A percentile compares a stretch with the other conserved stretches of the same genome.
Evolutionary conservation across 2,797 vertebrate genomes (phyloP).

Genomic region (Tragopan temminckii): DNA sequence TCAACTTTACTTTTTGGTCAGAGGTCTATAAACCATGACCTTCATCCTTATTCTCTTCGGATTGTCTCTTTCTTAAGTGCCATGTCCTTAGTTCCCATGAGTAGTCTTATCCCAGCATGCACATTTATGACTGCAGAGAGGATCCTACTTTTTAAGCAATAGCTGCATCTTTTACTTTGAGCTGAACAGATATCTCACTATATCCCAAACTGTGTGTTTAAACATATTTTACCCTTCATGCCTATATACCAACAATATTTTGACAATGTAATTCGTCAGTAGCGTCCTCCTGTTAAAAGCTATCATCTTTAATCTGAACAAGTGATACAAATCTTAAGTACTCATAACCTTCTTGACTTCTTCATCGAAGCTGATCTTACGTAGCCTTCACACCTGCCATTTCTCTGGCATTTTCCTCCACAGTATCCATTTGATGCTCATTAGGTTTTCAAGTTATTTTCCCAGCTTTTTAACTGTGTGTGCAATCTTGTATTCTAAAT

Average conservation of each 20-base stretch:
- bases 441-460: slow-evolving; percentile 77
- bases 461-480: slow-evolving; percentile 76
- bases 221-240: slow-evolving; percentile 79
- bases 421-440: slow-evolving; percentile 76
- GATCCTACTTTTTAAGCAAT: slow-evolving; percentile 64
- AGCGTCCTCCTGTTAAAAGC: slow-evolving; percentile 76
- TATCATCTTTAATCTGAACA: slow-evolving; percentile 76
- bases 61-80: background rate
- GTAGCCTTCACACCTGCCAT: slow-evolving; percentile 77
- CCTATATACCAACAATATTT: slow-evolving; percentile 79
- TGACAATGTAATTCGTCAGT: slow-evolving; percentile 78
- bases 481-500: slow-evolving; percentile 77
- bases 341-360: slow-evolving; percentile 66
- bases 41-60: background rate
- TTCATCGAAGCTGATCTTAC: slow-evolving; percentile 61
- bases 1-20: background rate
- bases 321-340: slow-evolving; percentile 75
- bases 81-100: background rate
- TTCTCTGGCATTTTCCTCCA: slow-evolving; percentile 73
- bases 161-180: slow-evolving; percentile 68
- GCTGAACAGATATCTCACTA: slow-evolving; percentile 74
- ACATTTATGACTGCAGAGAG: slow-evolving; percentile 22
- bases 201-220: slow-evolving; percentile 77
- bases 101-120: slow-evolving; percentile 32
- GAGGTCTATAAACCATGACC: slow-evolving; percentile 27